Evolutionary conservation across 1,140 invertebrate species (phyloP), one percentile per base, ranked within the genome.

Genomic region (Drosophila murphyi): DNA sequence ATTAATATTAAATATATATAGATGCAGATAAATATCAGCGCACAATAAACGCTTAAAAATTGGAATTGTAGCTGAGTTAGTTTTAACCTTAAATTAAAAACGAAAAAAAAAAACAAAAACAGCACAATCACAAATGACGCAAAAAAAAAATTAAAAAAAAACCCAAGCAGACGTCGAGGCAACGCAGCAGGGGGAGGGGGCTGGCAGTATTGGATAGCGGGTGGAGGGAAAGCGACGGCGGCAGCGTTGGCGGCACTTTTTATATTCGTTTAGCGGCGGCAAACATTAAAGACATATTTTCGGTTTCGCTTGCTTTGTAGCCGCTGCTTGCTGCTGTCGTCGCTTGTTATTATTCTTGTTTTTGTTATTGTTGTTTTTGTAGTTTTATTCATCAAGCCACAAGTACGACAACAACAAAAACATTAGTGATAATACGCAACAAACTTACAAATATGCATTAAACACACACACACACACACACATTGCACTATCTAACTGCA

Each of bases 251-350:
- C 86, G 81, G 86, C 79, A 80, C 79, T 80, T 90, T 90, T 82
- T 65, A 82, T 86, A 80, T 90, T 74, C 79, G 73, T 85, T 82
- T 76, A 72, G 79, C 65, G 71, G 81, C 86, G 86, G 86, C 81
- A 41, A 20, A 86, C 79, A 82, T 90, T 86, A 90, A 90, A 90
- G 79, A 73, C 68, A 74, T 76, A 69, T 85, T 81, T 85, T 86
- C 57, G 63, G 78, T 89, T 90, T 82, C 48, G 72, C 67, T 82
- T 83, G 72, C 70, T 71, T 62, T 86, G 61, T 78, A 74, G 55
- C 60, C 59, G 69, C 51, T 76, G 61, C 65, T 65, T 60, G 12
- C 35, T 48, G 32, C 41, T 51, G 34, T 29, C 59, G 50, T 60
- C 32, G 71, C 70, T 78, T 76, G 76, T 73, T 77, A 51, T 80